Conservation (phyloP, 2,113 vertebrate genomes). For the Hipposideros armiger region DNA sequence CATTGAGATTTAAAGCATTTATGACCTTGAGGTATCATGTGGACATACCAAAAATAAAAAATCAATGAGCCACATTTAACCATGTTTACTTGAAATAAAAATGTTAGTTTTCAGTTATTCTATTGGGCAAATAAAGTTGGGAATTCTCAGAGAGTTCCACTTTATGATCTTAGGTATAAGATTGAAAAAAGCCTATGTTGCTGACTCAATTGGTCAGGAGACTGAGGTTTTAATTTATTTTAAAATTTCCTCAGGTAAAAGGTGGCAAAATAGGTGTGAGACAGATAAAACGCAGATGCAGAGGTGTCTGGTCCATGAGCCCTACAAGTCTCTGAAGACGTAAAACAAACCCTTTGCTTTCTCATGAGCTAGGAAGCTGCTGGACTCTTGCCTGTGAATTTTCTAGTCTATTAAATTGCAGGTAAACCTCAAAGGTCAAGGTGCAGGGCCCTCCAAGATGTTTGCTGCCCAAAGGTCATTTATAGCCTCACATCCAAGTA, state of each 20-base stretch:
- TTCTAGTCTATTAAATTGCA: background rate
- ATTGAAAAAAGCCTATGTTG: background rate
- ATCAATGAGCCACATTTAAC: background rate
- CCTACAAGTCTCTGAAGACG: background rate
- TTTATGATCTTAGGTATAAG: background rate
- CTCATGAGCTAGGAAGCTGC: fast-evolving
- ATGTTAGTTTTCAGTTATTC: background rate
- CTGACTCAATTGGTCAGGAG: background rate
- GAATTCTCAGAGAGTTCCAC: background rate
- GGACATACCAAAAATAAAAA: background rate
- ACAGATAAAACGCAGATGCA: background rate
- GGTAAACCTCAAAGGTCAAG: background rate
- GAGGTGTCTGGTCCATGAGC: background rate
- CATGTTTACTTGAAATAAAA: background rate
- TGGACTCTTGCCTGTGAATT: background rate
- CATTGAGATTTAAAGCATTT: background rate
- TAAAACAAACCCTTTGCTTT: background rate
- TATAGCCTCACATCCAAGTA: background rate
- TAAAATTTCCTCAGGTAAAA: background rate
- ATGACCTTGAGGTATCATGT: background rate
- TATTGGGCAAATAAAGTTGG: background rate
- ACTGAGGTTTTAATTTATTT: background rate
- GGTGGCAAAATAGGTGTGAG: background rate
- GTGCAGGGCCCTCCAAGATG: background rate
- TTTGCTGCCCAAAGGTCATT: background rate